These are phyloP conservation scores for Leptatherina wallacei DNA, from an alignment of 2,797 vertebrate genomes.

Conservation along the genomic window DNA sequence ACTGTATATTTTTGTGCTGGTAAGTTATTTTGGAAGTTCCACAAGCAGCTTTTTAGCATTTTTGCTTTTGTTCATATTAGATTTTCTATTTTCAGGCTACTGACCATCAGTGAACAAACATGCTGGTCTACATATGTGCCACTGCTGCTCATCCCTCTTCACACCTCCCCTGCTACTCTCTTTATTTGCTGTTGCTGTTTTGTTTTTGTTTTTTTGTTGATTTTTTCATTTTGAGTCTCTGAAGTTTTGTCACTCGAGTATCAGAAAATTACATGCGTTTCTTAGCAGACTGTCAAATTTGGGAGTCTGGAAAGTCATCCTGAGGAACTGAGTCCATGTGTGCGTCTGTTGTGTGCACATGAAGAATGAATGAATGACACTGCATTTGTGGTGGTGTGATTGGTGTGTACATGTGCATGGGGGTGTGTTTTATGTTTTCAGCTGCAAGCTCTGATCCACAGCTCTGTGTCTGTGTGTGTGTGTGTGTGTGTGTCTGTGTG, in stretches of 20 bases:
- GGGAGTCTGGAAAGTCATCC: slow-evolving; percentile 28
- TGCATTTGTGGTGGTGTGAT: slow-evolving; percentile 18
- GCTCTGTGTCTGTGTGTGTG: slow-evolving; percentile 33
- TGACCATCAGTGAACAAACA: slow-evolving; percentile 6
- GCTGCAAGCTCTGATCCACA: slow-evolving; percentile 46
- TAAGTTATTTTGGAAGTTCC: no score
- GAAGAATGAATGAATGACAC: slow-evolving; percentile 15
- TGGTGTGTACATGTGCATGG: slow-evolving; percentile 23
- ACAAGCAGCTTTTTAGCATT: background rate
- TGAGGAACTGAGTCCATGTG: slow-evolving; percentile 25
- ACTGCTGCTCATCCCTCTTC: background rate
- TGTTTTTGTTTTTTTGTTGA: slow-evolving; percentile 4
- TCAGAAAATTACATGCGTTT: slow-evolving; percentile 48
- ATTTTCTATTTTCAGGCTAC: slow-evolving; percentile 9
- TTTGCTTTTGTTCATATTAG: background rate
- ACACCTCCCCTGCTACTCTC: background rate
- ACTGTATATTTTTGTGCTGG: no score
- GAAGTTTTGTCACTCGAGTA: slow-evolving; percentile 33
- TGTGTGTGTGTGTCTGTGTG: background rate
- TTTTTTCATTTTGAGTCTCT: slow-evolving; percentile 20
- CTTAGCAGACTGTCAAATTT: slow-evolving; percentile 47
- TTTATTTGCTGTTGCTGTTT: slow-evolving; percentile 23
- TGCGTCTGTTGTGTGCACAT: background rate
- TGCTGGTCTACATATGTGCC: background rate
- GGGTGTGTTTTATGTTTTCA: slow-evolving; percentile 37